Base-by-base conservation (phyloP, 1,140 invertebrate genomes). In the Varroa destructor region DNA sequence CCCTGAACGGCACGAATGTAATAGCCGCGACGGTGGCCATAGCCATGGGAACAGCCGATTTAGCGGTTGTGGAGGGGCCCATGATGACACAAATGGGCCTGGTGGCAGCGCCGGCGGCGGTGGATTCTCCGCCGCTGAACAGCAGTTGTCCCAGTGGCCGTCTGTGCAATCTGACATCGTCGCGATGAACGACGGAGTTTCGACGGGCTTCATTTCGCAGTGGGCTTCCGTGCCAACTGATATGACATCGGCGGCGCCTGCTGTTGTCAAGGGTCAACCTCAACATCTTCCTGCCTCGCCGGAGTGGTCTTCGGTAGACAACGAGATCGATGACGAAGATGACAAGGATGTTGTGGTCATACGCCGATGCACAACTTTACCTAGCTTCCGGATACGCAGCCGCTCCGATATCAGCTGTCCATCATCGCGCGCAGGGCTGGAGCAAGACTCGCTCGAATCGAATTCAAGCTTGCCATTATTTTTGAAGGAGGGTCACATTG, bases 201-300 rank as follows among this genome's bases (percentile, higher is more conserved):
- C 61, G 12, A 67, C 61, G 14, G 40, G 61, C 46, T 67, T 67
- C 61, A 67, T 67, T 12, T 67, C 61, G 12, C 61, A 67, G 61
- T 67, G 61, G 61, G 61, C 61, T 67, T 67, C 61, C 40, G 61
- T 67, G 61, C 61, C 61, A 40, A 67, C 46, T 12, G 61, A 67
- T 37, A 67, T 67, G 61, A 67, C 61, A 3, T 67, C 61, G 12
- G 40, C 61, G 12, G 4, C 8, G 46, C 46, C 46, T 8, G 25
- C 25, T 25, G 46, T 51, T 5, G 46, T 51, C 4, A 51, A 51
- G 8, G 46, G 46, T 5, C 46, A 51, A 8, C 46, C 46, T 3
- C 61, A 67, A 12, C 40, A 12, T 1, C 46, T 40, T 67, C 61
- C 40, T 37, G 46, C 6, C 40, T 37, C 40, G 3, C 40, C 61